Evolutionary conservation across 2,888 invertebrate species (phyloP).

Genomic region (Acrobasis suavella): DNA sequence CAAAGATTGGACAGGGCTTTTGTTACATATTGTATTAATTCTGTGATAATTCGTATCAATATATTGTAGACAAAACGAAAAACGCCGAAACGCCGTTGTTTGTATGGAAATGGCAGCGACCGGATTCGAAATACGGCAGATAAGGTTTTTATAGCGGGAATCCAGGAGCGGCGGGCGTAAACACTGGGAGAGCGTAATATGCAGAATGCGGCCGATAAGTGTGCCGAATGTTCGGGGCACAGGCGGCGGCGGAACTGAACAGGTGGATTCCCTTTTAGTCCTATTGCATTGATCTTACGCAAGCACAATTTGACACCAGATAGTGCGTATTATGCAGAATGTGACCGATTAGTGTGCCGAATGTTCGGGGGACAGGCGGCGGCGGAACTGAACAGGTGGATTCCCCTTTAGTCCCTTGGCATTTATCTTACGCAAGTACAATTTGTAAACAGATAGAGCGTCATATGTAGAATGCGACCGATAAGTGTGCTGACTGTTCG

Average conservation of each 20-base stretch:
- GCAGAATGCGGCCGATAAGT: slow-evolving; percentile 57
- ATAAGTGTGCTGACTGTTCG: slow-evolving; percentile 49
- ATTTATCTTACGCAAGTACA: too few relatives aligned
- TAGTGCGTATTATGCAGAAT: slow-evolving; percentile 44
- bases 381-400: slow-evolving; percentile 7
- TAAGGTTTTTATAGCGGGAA: slow-evolving; percentile 71
- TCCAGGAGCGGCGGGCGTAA: slow-evolving; percentile 51
- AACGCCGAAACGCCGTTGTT: slow-evolving; percentile 55
- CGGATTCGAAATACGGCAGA: slow-evolving; percentile 73
- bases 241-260: slow-evolving; percentile 25
- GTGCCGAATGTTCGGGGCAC: slow-evolving; percentile 35
- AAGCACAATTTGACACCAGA: too few relatives aligned
- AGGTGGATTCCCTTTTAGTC: neutral
- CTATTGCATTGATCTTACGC: neutral
- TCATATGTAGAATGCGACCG: slow-evolving; percentile 50
- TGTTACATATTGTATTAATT: too few relatives aligned
- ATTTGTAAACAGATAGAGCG: slow-evolving; percentile 46
- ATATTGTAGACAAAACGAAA: slow-evolving; percentile 29
- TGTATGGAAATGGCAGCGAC: slow-evolving; percentile 66
- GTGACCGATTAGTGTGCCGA: slow-evolving; percentile 52
- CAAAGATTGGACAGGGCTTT: too few relatives aligned
- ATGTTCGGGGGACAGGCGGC: slow-evolving; percentile 30
- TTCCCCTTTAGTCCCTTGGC: slow-evolving; percentile 10
- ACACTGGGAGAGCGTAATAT: slow-evolving; percentile 45
- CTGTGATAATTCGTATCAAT: too few relatives aligned